Base-by-base conservation (phyloP, 1,140 invertebrate genomes). In the Drosophila pseudoobscura region DNA sequence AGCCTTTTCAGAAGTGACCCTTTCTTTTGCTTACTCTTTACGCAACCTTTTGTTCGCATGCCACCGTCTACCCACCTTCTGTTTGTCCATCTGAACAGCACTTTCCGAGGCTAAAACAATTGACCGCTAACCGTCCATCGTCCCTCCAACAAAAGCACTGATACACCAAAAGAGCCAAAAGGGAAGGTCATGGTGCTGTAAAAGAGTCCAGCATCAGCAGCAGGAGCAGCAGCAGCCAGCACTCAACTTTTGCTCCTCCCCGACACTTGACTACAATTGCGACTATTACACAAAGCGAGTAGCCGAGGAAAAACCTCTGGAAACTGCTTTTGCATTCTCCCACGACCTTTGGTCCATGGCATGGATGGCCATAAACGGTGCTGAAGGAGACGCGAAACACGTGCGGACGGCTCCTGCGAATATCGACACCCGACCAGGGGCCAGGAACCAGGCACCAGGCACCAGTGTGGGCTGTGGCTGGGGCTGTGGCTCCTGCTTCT, bases 261-360 rank as follows among this genome's bases (percentile, higher is more conserved):
- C 31, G 44, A 41, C 74, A 76, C 74, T 76, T 62, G 58, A 58
- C 70, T 50, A 68, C 70, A 76, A 76, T 76, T 76, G 74, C 70
- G 57, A 74, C 74, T 76, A 68, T 76, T 76, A 76, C 49, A 54
- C 49, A 57, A 62, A 68, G 60, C 41, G 24, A 26, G 41, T 71
- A 39, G 29, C 53, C 54, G 54, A n/a, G 41, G 31, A 52, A 59
- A 47, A 35, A 64, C 35, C 39, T 39, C n/a, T 45, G 13, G 43
- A 56, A 56, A 56, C 54, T 41, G 51, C 15, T 11, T 56, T 56
- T 44, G n/a, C 11, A 20, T 45, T 56, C 15, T 41, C 11, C 29
- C 39, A 26, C 22, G 31, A 15, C 43, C 41, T 20, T 29, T 26
- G 35, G 51, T 46, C 52, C 44, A 31, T 9, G 31, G 8, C 8